Conservation (phyloP, 2,113 vertebrate species). For the Hystrix cristata region DNA sequence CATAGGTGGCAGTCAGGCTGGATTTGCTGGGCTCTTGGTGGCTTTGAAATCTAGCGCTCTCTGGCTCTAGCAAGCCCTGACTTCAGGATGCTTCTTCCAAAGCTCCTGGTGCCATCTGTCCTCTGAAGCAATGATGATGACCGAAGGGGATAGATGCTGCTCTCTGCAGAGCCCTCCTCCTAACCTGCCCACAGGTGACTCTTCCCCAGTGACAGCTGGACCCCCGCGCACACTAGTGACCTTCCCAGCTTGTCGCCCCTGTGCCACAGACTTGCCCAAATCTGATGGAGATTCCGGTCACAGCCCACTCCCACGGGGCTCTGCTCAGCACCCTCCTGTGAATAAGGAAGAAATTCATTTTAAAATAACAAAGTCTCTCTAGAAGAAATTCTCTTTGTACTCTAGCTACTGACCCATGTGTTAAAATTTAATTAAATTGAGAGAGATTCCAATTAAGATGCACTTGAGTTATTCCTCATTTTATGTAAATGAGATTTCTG, state of each 20-base stretch:
- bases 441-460: slow-evolving; percentile 74
- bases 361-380: slow-evolving; percentile 65
- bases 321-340: background rate
- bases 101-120: background rate
- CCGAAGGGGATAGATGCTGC: background rate
- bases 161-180: background rate
- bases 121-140: background rate
- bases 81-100: background rate
- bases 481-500: slow-evolving; percentile 80
- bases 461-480: slow-evolving; percentile 81
- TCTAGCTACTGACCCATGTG: slow-evolving; percentile 55
- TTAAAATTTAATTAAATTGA: slow-evolving; percentile 80
- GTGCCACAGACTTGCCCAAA: background rate
- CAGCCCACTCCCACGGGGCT: background rate
- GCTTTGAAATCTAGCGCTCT: background rate
- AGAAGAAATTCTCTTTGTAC: slow-evolving; percentile 71
- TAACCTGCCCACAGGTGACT: background rate
- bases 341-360: slow-evolving; percentile 61
- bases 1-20: background rate
- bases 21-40: background rate
- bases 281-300: background rate
- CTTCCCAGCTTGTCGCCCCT: background rate
- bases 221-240: background rate
- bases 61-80: background rate
- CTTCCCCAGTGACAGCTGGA: background rate